Percentiles rank a stretch among this genome's conserved stretches.
These are phyloP conservation scores for Lepidurus apus DNA, from an alignment of 1,140 invertebrate species.

Conservation along the genomic window DNA sequence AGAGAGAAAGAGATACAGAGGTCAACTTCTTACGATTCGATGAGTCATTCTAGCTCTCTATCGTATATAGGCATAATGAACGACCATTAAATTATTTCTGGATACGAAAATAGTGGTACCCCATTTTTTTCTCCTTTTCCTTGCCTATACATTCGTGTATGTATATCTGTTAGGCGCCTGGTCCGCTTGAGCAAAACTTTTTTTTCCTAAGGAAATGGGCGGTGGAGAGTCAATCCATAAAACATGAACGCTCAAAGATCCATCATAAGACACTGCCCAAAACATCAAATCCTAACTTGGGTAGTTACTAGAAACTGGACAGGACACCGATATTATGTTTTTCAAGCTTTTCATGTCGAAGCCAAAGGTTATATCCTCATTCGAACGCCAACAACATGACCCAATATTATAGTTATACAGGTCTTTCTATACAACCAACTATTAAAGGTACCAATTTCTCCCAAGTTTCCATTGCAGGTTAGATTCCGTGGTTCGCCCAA, in stretches of 20 bases:
- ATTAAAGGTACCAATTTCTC: not conserved
- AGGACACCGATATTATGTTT: not conserved
- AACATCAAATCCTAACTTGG: not conserved
- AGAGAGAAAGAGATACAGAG: too few species aligned
- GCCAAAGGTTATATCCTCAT: not conserved
- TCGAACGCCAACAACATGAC: too few species aligned
- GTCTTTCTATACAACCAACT: too few species aligned
- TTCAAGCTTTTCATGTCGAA: not conserved
- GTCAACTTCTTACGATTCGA: not conserved
- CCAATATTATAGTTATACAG: too few species aligned
- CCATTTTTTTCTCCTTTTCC: not conserved
- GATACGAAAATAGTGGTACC: too few species aligned
- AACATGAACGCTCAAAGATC: not conserved
- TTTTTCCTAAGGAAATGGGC: not conserved
- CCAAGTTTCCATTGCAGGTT: constrained; percentile 1
- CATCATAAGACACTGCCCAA: not conserved
- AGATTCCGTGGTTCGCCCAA: not conserved
- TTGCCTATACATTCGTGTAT: not conserved
- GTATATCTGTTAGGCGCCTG: not conserved
- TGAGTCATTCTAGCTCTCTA: constrained; percentile 11
- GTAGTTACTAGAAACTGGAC: not conserved
- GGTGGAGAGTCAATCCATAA: not conserved
- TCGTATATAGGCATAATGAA: not conserved
- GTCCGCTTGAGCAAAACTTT: not conserved
- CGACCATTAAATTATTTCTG: too few species aligned